Conservation (phyloP, 2,113 vertebrate genomes). For the Tragelaphus buxtoni region DNA sequence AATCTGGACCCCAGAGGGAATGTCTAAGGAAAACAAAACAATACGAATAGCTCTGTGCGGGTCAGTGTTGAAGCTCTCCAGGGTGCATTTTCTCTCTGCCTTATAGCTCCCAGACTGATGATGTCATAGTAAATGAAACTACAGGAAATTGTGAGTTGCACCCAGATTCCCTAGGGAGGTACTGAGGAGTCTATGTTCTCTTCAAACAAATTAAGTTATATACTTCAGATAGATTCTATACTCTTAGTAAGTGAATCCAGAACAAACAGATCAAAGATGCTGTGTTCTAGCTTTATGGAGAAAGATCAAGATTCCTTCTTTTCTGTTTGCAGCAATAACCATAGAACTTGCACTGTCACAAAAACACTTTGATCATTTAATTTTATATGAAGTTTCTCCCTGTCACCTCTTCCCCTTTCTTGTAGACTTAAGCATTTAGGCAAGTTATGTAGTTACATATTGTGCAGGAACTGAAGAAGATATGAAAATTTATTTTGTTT, state of each 20-base stretch:
- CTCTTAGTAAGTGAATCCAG: neutral
- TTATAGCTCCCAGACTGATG: too few relatives aligned
- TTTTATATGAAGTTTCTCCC: neutral
- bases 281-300: conserved; percentile 31
- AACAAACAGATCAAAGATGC: neutral
- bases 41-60: conserved; percentile 77
- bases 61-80: conserved; percentile 66
- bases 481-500: conserved; percentile 42
- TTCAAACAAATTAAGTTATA: too few relatives aligned
- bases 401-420: neutral
- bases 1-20: conserved; percentile 62
- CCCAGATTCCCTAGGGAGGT: too few relatives aligned
- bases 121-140: too few relatives aligned
- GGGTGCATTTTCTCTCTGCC: neutral
- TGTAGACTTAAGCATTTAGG: conserved; percentile 10
- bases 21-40: conserved; percentile 58
- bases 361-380: neutral
- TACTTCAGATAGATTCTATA: neutral
- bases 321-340: neutral
- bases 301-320: neutral
- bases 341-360: neutral
- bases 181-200: too few relatives aligned
- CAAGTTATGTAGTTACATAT: neutral
- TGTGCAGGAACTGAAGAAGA: neutral
- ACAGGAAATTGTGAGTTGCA: too few relatives aligned